Conservation (phyloP, 2,888 invertebrate genomes). For the Agriopis aurantiaria region DNA sequence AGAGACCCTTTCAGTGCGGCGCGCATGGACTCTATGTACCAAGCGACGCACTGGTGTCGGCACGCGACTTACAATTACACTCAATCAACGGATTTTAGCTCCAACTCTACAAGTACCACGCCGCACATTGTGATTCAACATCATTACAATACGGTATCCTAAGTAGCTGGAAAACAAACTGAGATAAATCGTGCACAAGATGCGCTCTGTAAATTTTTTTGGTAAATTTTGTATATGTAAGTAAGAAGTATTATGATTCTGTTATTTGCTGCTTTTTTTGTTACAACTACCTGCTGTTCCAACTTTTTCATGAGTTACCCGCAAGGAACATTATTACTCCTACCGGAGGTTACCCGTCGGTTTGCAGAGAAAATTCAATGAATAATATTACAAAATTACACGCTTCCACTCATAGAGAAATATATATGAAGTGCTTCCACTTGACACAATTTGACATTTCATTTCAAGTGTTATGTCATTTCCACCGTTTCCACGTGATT, state of each 20-base stretch:
- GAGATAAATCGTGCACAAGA: constrained; percentile 14
- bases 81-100: constrained; percentile 70
- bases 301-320: background rate
- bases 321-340: no score
- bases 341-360: no score
- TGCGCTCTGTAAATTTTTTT: background rate
- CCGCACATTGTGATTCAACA: constrained; percentile 52
- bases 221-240: background rate
- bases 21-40: constrained; percentile 1
- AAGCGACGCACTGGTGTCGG: constrained; percentile 39
- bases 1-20: constrained; percentile 55
- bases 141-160: constrained; percentile 36
- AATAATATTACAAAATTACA: no score
- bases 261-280: background rate
- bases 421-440: no score
- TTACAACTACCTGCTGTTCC: no score
- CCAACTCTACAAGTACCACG: constrained; percentile 48
- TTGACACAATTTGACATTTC: no score
- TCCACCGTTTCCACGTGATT: no score
- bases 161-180: constrained; percentile 22
- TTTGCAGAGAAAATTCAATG: no score
- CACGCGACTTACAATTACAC: constrained; percentile 64
- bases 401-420: no score
- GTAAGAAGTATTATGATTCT: background rate
- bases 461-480: no score